Evolutionary conservation across 2,797 vertebrate species (phyloP).

Genomic region (Sciurus vulgaris): DNA sequence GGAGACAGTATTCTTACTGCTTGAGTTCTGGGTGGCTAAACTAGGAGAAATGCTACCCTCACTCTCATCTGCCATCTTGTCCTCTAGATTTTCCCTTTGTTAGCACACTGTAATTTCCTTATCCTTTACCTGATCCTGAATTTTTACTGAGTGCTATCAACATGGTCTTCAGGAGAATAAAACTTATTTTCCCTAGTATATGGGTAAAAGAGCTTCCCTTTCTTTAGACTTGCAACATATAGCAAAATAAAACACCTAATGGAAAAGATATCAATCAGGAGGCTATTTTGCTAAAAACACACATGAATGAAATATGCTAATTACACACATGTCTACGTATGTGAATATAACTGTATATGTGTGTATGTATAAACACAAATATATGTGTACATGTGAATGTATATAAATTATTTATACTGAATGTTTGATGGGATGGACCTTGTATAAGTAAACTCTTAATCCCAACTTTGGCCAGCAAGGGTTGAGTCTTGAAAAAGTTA

Average conservation of each 20-base stretch:
- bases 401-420: not conserved
- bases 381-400: accelerated
- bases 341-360: not conserved
- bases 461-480: not conserved
- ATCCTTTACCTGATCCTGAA: conserved; percentile 72
- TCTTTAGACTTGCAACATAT: conserved; percentile 5
- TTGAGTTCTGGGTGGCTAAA: too few relatives aligned
- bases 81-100: conserved; percentile 69
- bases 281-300: not conserved
- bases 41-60: too few relatives aligned
- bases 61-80: too few relatives aligned
- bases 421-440: not conserved
- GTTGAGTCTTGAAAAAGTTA: not conserved
- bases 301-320: not conserved
- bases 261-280: conserved; percentile 16
- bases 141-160: conserved; percentile 81
- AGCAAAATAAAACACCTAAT: conserved; percentile 15
- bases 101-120: conserved; percentile 63
- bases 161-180: conserved; percentile 54
- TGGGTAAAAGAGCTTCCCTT: not conserved
- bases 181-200: conserved; percentile 5
- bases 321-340: too few relatives aligned
- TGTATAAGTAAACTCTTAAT: not conserved
- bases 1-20: too few relatives aligned
- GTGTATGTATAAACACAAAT: not conserved